These are phyloP conservation scores for Drosophila paranaensis DNA, from an alignment of 2,888 invertebrate species.

Conservation along the genomic window DNA sequence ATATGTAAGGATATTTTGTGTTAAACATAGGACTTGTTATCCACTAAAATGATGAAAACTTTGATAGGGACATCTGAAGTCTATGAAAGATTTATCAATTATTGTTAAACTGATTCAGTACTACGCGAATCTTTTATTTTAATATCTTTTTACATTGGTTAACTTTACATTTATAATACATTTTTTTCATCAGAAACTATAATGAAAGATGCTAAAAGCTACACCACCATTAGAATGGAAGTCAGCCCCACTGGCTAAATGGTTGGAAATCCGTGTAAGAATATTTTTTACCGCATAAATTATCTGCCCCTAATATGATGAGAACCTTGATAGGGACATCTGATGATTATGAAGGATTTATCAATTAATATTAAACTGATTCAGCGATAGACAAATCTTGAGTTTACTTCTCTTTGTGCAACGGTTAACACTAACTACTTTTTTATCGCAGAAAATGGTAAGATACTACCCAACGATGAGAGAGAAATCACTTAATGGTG, in stretches of 20 bases:
- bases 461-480: no score
- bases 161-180: neutral
- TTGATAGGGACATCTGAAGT: conserved; percentile 62
- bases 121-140: neutral
- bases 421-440: neutral
- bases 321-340: conserved; percentile 58
- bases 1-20: no score
- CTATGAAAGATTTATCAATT: conserved; percentile 53
- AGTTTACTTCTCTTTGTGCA: neutral
- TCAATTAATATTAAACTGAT: conserved; percentile 24
- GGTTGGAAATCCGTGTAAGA: neutral
- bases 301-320: conserved; percentile 35
- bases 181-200: no score
- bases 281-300: neutral
- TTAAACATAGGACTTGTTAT: no score
- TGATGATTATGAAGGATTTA: conserved; percentile 56
- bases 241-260: neutral
- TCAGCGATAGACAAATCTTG: neutral
- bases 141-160: neutral
- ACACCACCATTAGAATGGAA: no score
- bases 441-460: no score
- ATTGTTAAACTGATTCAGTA: conserved; percentile 1
- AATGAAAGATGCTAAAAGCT: no score
- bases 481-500: neutral
- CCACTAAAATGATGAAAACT: conserved; percentile 42